Evolutionary conservation across 2,888 invertebrate genomes (phyloP), one percentile per base, ranked within the genome.

Genomic region (Eupelmus urozonus): DNA sequence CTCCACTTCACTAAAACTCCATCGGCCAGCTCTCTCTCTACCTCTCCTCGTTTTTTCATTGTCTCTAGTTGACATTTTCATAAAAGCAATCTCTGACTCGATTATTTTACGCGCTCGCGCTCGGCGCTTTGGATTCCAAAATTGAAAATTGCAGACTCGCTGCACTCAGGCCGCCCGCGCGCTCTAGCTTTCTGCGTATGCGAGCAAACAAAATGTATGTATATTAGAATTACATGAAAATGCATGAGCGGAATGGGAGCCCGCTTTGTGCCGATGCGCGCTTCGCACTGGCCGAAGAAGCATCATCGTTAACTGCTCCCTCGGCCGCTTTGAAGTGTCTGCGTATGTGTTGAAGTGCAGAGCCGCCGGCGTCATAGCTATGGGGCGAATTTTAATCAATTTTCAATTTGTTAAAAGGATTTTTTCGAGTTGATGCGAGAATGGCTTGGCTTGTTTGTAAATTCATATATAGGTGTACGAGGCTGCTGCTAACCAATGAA

Each of bases 201-300:
- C 4, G 34, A 5, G 20, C 73, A 57, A 55, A 73, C 65, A 57
- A 74, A 74, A 57, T 59, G 27, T 49, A 66, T 66, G 74, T 34
- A 65, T 74, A 74, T 74, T 65, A 20, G 34, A 66, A 42, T 23
- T 25, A 9, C 71, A 74, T 66, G 74, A 74, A 74, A 74, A 74
- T 74, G 74, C 74, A 74, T 74, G 74, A 74, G 23, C 29, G 3
- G 11, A 16, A 7, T 3, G 13, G 27, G 25, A 27, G 42, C 2
- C 3, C 23, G 34, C 51, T 51, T 65, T 49, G 51, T 65, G 29
- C 29, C 20, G 42, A 27, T 45, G 57, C 23, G 16, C 42, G 53
- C 51, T 2, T 25, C 11, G 1, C 13, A 25, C 51, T 2, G 51
- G 3, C 18, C 20, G 51, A 51, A 13, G 20, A 3, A 18, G 51